Conservation (phyloP, 2,113 vertebrate genomes). For the Dromaius novaehollandiae region DNA sequence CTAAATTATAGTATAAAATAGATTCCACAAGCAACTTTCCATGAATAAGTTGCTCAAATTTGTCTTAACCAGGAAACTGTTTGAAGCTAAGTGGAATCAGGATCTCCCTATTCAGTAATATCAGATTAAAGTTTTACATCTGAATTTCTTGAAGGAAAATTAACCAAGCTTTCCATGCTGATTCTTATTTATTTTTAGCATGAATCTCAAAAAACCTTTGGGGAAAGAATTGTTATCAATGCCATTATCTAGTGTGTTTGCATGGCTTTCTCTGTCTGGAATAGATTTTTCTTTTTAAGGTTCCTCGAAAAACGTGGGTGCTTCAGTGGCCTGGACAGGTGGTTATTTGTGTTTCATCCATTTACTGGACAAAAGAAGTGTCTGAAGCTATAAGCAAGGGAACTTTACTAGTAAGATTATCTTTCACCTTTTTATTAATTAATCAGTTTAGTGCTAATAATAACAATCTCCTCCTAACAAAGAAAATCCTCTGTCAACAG, state of each 20-base stretch:
- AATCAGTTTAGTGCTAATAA: not conserved
- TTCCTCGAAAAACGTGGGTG: conserved; percentile 88
- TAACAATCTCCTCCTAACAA: not conserved
- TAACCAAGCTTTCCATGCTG: not conserved
- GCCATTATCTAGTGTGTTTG: not conserved
- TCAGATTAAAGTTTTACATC: not conserved
- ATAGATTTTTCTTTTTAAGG: conserved; percentile 69
- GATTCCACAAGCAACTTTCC: not conserved
- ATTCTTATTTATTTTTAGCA: not conserved
- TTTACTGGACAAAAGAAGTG: conserved; percentile 93
- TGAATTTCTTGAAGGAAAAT: not conserved
- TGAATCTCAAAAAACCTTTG: not conserved
- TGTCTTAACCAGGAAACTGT: not conserved
- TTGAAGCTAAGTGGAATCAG: not conserved
- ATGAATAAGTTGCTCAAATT: not conserved
- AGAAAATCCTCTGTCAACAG: not conserved
- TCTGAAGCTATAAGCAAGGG: conserved; percentile 83
- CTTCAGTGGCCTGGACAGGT: conserved; percentile 94
- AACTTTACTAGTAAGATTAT: conserved; percentile 79
- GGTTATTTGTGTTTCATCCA: conserved; percentile 91
- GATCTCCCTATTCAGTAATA: not conserved
- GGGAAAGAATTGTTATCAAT: not conserved
- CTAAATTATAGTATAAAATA: not conserved
- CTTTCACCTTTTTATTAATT: not conserved
- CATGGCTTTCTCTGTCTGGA: not conserved